Conservation (phyloP, 1,140 invertebrate genomes). For the Magallana angulata region DNA sequence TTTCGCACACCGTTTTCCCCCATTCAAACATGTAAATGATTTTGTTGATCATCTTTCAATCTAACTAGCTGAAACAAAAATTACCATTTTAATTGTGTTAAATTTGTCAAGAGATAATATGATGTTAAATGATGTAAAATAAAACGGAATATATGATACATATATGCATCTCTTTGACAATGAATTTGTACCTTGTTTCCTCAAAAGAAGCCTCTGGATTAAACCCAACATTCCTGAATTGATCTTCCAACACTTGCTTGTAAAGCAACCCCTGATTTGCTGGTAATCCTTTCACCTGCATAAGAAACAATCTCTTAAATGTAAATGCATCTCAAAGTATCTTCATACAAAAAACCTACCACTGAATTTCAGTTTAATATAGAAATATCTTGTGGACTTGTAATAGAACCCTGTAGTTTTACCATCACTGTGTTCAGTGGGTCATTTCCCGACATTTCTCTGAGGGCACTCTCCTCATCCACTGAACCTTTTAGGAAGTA, state of each 20-base stretch:
- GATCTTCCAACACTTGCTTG: conserved; percentile 75
- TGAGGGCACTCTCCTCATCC: conserved; percentile 84
- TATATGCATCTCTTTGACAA: no score
- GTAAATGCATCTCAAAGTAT: no score
- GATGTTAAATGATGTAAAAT: background rate
- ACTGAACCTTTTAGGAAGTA: conserved; percentile 86
- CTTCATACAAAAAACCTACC: no score
- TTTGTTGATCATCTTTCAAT: no score
- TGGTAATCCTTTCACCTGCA: conserved; percentile 83
- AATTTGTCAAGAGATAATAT: no score
- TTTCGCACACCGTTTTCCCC: no score
- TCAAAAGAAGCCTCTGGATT: conserved; percentile 78
- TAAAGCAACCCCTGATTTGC: conserved; percentile 87
- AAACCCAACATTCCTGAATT: conserved; percentile 74
- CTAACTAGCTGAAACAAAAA: no score
- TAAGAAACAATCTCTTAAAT: background rate
- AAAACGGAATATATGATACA: background rate
- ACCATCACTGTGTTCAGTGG: conserved; percentile 89
- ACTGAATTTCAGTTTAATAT: no score
- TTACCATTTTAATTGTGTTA: no score
- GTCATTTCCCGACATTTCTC: conserved; percentile 85
- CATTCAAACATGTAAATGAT: no score
- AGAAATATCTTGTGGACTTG: no score
- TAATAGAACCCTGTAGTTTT: conserved; percentile 3
- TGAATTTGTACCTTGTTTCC: conserved; percentile 72